Evolutionary conservation across 2,888 invertebrate species (phyloP).

Genomic region (Iphiclides podalirius): DNA sequence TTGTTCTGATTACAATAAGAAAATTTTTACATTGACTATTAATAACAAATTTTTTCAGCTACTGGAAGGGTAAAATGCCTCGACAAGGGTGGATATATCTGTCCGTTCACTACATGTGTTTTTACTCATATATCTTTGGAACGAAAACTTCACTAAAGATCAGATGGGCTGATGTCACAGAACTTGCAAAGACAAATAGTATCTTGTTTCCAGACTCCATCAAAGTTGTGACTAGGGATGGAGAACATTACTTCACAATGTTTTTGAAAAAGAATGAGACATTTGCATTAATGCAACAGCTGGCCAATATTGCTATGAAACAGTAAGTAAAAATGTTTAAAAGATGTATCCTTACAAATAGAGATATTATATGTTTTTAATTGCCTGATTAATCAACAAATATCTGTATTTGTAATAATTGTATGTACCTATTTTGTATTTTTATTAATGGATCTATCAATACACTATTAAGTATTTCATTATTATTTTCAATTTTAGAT

Average conservation of each 20-base stretch:
- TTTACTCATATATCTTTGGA: slow-evolving; percentile 96
- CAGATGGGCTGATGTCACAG: slow-evolving; percentile 94
- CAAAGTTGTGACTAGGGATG: slow-evolving; percentile 90
- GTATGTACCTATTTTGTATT: too few relatives aligned
- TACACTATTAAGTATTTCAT: too few relatives aligned
- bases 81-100: slow-evolving; percentile 98
- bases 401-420: too few relatives aligned
- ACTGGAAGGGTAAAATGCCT: slow-evolving; percentile 95
- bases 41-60: slow-evolving; percentile 75
- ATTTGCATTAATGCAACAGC: slow-evolving; percentile 94
- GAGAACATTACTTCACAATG: slow-evolving; percentile 94
- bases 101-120: slow-evolving; percentile 97
- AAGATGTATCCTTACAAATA: too few relatives aligned
- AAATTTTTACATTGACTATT: too few relatives aligned
- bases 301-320: slow-evolving; percentile 98
- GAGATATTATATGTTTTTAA: too few relatives aligned
- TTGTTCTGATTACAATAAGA: too few relatives aligned
- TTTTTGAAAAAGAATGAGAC: slow-evolving; percentile 94
- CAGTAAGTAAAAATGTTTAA: slow-evolving; percentile 75
- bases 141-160: slow-evolving; percentile 93
- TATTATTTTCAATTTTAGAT: slow-evolving; percentile 71
- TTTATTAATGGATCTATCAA: too few relatives aligned
- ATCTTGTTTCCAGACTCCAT: slow-evolving; percentile 92
- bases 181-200: slow-evolving; percentile 87
- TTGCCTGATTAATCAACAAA: background rate